These are phyloP conservation scores for Agriopis marginaria DNA, from an alignment of 2,888 invertebrate genomes.

Conservation along the genomic window DNA sequence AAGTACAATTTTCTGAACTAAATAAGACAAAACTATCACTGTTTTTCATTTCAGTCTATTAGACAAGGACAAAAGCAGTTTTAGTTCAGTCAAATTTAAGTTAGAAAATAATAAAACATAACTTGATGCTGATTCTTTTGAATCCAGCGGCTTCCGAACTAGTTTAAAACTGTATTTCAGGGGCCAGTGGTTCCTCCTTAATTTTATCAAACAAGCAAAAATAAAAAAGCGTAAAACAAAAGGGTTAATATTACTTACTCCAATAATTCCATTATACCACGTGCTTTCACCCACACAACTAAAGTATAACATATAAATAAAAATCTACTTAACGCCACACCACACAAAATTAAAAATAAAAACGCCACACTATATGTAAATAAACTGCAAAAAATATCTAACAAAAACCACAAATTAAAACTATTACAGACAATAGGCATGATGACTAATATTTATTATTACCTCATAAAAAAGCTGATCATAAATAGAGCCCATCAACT, in stretches of 20 bases:
- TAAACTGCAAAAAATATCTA: conserved; percentile 3
- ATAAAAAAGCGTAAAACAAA: conserved; percentile 38
- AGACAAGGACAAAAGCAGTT: background rate
- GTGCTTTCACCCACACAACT: conserved; percentile 33
- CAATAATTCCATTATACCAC: conserved; percentile 7
- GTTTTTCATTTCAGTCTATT: background rate
- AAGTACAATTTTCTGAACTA: background rate
- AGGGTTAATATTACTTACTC: conserved; percentile 23
- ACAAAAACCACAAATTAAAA: conserved; percentile 11
- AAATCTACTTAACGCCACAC: conserved; percentile 26
- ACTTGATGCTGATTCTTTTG: background rate
- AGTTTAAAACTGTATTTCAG: conserved; percentile 28
- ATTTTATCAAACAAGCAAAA: conserved; percentile 25
- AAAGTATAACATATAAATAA: conserved; percentile 22
- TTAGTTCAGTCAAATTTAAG: background rate
- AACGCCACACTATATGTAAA: conserved; percentile 1
- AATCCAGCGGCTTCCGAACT: background rate
- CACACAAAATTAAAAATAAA: conserved; percentile 30
- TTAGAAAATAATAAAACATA: background rate
- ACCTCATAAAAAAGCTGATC: too few relatives aligned
- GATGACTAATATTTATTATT: too few relatives aligned
- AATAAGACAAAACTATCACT: background rate
- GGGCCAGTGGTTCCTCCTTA: conserved; percentile 5
- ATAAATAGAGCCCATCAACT: too few relatives aligned
- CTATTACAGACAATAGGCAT: background rate